A percentile compares a stretch with the other conserved stretches of the same genome.
phyloP scores from a whole-genome alignment of 2,888 invertebrate genomes.

The Plagodis dolabraria region DNA sequence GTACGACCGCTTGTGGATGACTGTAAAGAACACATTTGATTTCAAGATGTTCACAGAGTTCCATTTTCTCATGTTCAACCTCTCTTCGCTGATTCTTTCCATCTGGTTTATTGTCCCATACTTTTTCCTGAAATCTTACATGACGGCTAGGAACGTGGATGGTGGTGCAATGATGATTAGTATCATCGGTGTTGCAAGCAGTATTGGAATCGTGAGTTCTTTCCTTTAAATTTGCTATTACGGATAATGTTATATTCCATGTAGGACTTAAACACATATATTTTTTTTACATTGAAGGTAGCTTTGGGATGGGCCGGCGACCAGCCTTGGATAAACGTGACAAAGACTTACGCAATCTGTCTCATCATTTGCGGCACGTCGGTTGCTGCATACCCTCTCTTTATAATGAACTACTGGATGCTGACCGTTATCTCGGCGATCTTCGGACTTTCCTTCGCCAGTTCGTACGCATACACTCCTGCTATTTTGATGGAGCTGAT shows the following conservation, averaged over 20 bases:
- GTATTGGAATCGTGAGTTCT: conserved; percentile 91
- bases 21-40: conserved; percentile 89
- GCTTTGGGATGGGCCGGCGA: conserved; percentile 95
- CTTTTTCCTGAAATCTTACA: conserved; percentile 89
- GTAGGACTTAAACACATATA: not conserved
- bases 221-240: not conserved
- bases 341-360: conserved; percentile 92
- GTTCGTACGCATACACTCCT: conserved; percentile 95
- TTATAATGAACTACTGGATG: conserved; percentile 78
- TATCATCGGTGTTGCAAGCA: conserved; percentile 94
- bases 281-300: conserved; percentile 76
- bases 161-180: conserved; percentile 92
- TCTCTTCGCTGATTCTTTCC: conserved; percentile 94
- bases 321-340: conserved; percentile 92
- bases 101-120: conserved; percentile 98
- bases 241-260: too few relatives aligned
- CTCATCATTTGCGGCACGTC: conserved; percentile 88
- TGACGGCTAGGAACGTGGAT: conserved; percentile 86
- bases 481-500: conserved; percentile 95
- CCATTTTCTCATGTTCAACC: conserved; percentile 92
- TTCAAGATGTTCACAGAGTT: conserved; percentile 92
- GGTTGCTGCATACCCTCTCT: conserved; percentile 85
- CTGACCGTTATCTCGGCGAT: conserved; percentile 83
- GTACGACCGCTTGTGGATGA: conserved; percentile 88
- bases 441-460: conserved; percentile 96